These are phyloP conservation scores for Scopus umbretta DNA, from an alignment of 2,113 vertebrate genomes.

Conservation along the genomic window DNA sequence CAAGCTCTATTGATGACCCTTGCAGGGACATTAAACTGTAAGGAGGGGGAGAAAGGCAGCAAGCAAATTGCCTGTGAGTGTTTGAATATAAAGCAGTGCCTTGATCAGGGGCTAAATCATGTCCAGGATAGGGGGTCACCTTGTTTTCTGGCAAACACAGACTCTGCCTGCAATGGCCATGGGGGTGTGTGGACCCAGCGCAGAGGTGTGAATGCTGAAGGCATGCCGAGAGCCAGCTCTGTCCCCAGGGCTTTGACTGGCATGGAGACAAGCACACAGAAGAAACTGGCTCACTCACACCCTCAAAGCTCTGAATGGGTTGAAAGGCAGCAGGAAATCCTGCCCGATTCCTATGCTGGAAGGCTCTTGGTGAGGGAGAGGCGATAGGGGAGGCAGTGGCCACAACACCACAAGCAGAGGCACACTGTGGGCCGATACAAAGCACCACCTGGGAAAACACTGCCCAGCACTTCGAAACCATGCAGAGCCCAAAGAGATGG, in stretches of 20 bases:
- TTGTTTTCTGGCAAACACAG: background rate
- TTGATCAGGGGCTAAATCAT: background rate
- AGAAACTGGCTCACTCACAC: background rate
- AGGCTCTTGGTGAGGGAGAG: background rate
- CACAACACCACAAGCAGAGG: background rate
- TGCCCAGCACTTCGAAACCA: background rate
- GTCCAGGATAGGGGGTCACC: background rate
- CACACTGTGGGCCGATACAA: rapidly evolving
- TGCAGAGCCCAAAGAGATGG: background rate
- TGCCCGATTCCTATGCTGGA: background rate
- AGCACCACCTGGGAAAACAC: background rate
- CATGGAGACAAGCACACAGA: conserved; percentile 1
- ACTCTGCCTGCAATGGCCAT: rapidly evolving
- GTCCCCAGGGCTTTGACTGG: conserved; percentile 30
- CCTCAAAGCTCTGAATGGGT: conserved; percentile 4
- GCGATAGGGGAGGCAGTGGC: background rate
- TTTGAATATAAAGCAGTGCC: background rate
- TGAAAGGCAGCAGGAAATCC: conserved; percentile 57
- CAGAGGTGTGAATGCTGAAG: background rate
- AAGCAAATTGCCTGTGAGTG: background rate
- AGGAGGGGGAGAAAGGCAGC: background rate
- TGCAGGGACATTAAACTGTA: background rate
- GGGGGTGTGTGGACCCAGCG: background rate
- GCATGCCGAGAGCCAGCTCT: background rate
- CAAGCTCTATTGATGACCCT: background rate